Percentiles rank a stretch among this genome's conserved stretches.
Evolutionary conservation across 2,113 vertebrate species (phyloP).

Genomic region (Carollia perspicillata): DNA sequence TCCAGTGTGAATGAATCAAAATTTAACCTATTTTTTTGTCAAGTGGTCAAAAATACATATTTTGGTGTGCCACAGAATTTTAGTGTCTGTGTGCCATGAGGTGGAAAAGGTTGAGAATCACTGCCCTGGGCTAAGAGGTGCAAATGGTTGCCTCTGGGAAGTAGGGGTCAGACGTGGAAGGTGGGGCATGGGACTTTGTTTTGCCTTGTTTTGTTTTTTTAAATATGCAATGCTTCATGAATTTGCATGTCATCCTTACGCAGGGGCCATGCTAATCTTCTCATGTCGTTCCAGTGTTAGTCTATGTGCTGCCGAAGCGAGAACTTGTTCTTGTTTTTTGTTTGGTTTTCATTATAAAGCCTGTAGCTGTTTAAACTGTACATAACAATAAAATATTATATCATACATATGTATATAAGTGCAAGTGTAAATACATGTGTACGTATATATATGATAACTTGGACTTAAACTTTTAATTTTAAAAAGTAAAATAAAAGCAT

Average conservation of each 20-base stretch:
- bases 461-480: conserved; percentile 12
- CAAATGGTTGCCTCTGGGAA: neutral
- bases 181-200: neutral
- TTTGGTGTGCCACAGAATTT: no score
- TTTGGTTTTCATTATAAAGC: neutral
- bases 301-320: neutral
- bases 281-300: neutral
- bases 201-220: neutral
- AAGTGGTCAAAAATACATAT: no score
- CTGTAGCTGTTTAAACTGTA: neutral
- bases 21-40: no score
- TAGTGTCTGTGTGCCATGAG: no score
- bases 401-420: neutral
- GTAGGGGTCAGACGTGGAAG: neutral
- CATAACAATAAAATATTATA: no score
- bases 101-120: no score
- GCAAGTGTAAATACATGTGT: neutral
- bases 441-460: neutral
- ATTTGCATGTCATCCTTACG: neutral
- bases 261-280: neutral
- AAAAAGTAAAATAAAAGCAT: conserved; percentile 29
- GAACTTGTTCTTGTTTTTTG: neutral
- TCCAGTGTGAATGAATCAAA: no score
- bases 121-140: neutral
- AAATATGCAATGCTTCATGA: neutral